Percentiles rank a stretch among this genome's conserved stretches.
Conservation (phyloP, 2,888 invertebrate species). For the Cerceris ruficornis region DNA sequence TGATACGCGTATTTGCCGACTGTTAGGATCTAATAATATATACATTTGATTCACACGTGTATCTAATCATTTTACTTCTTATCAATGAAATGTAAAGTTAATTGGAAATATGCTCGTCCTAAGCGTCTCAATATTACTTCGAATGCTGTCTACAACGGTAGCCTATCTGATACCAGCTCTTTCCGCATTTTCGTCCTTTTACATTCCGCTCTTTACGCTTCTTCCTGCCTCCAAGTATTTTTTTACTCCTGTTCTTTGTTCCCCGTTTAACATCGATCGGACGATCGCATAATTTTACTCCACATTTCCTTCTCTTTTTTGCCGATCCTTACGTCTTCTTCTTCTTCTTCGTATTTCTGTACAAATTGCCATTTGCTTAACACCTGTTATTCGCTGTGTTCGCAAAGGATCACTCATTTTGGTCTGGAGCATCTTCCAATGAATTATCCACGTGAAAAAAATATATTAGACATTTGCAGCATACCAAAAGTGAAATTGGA, state of each 20-base stretch:
- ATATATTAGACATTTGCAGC: no score
- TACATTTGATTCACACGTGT: slow-evolving; percentile 26
- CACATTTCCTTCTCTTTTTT: slow-evolving; percentile 19
- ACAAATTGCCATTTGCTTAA: background rate
- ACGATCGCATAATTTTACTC: slow-evolving; percentile 33
- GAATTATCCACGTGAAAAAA: no score
- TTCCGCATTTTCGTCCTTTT: slow-evolving; percentile 30
- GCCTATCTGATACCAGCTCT: slow-evolving; percentile 23
- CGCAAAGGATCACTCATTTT: no score
- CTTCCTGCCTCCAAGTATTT: slow-evolving; percentile 11
- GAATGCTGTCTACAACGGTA: slow-evolving; percentile 32
- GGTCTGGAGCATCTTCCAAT: background rate
- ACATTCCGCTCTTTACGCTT: slow-evolving; percentile 31
- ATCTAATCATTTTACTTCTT: slow-evolving; percentile 21
- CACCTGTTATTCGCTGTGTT: background rate
- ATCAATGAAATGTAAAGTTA: slow-evolving; percentile 13
- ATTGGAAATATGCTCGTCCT: slow-evolving; percentile 19
- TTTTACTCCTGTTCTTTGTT: background rate
- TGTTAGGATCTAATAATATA: no score
- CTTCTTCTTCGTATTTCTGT: background rate
- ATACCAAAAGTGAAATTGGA: no score
- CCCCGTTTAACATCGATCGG: slow-evolving; percentile 28
- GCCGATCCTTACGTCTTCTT: background rate
- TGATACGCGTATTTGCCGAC: no score
- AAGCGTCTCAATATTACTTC: slow-evolving; percentile 33